phyloP scores from a whole-genome alignment of 2,888 invertebrate genomes.

The Cataglyphis livida region DNA sequence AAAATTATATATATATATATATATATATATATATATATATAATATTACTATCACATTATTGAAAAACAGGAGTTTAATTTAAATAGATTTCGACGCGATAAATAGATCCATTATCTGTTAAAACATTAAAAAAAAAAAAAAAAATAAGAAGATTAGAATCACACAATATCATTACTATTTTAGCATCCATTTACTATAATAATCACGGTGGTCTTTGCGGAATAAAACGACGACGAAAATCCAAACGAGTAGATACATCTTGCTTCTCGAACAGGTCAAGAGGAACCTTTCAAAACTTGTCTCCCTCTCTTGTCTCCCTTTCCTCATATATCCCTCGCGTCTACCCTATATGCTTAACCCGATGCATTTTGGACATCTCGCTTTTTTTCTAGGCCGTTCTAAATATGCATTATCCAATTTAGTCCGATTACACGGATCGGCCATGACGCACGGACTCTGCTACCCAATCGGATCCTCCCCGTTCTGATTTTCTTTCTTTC shows the following conservation, averaged over 20 bases:
- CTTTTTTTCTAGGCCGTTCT: constrained; percentile 55
- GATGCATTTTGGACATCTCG: constrained; percentile 44
- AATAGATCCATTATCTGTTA: neutral
- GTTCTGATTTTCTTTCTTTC: neutral
- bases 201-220: neutral
- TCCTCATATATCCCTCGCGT: constrained; percentile 9
- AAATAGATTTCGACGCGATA: neutral
- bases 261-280: constrained; percentile 53
- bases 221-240: constrained; percentile 22
- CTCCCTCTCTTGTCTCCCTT: neutral
- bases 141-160: neutral
- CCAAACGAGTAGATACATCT: constrained; percentile 24
- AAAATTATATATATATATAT: neutral
- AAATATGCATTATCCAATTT: constrained; percentile 80
- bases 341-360: constrained; percentile 45
- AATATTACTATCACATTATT: neutral
- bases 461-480: constrained; percentile 68
- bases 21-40: neutral
- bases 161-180: neutral
- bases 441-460: constrained; percentile 67
- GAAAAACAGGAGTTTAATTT: neutral
- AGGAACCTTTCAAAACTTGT: constrained; percentile 35
- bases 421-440: constrained; percentile 80
- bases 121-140: neutral
- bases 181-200: constrained; percentile 3